Percentiles rank a stretch among this genome's conserved stretches.
Evolutionary conservation across 2,888 invertebrate genomes (phyloP).

Genomic region (Nephrotoma flavescens): DNA sequence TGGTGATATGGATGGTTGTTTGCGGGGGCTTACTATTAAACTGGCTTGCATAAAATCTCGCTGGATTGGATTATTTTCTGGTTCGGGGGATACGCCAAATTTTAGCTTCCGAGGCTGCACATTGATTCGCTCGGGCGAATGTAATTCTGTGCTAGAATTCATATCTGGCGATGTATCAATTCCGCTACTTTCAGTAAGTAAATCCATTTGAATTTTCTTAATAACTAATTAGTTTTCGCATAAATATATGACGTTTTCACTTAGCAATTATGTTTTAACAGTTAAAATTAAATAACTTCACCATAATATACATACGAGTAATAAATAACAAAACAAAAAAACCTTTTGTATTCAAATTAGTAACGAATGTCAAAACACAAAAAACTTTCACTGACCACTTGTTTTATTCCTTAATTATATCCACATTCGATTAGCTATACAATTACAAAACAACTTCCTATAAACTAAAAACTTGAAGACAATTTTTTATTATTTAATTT

Average conservation of each 20-base stretch:
- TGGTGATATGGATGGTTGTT: conserved; percentile 27
- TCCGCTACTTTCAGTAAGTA: conserved; percentile 15
- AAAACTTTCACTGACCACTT: neutral
- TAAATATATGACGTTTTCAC: neutral
- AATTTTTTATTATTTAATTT: neutral
- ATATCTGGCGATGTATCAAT: conserved; percentile 16
- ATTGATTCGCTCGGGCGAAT: conserved; percentile 12
- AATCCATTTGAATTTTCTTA: conserved; percentile 9
- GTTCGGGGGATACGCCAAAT: conserved; percentile 24
- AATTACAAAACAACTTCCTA: neutral
- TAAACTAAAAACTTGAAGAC: neutral
- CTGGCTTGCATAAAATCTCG: conserved; percentile 11
- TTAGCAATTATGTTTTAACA: neutral
- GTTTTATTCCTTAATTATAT: neutral
- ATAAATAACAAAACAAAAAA: neutral
- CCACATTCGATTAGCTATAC: neutral
- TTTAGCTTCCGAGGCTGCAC: conserved; percentile 26
- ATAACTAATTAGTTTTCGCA: neutral
- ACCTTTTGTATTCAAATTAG: neutral
- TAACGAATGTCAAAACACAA: neutral
- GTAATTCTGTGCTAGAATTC: conserved; percentile 15
- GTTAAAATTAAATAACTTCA: neutral
- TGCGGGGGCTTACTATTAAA: conserved; percentile 11
- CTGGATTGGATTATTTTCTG: conserved; percentile 8
- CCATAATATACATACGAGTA: neutral